phyloP scores from a whole-genome alignment of 2,113 vertebrate species.

The Brienomyrus longianalis region DNA sequence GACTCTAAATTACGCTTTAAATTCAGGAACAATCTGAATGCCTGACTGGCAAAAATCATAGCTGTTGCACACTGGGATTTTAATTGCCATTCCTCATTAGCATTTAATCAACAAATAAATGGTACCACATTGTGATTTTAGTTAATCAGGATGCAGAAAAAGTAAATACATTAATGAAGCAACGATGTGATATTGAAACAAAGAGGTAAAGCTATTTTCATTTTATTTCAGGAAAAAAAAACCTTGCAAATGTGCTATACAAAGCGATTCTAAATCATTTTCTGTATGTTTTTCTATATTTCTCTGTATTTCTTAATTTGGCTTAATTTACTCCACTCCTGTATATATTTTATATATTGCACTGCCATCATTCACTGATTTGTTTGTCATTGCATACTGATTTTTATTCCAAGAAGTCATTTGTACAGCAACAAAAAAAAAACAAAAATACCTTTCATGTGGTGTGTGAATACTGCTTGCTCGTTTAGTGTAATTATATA shows the following conservation, averaged over 20 bases:
- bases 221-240: neutral
- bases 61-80: neutral
- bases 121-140: conserved; percentile 1
- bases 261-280: neutral
- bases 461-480: neutral
- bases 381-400: neutral
- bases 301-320: neutral
- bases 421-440: neutral
- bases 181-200: neutral
- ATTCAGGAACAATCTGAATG: neutral
- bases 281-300: neutral
- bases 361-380: neutral
- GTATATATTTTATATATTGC: neutral
- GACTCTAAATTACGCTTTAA: neutral
- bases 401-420: neutral
- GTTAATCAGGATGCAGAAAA: neutral
- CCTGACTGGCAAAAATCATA: neutral
- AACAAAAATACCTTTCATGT: neutral
- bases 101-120: conserved; percentile 2
- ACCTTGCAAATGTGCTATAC: neutral
- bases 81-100: neutral
- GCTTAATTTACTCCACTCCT: neutral
- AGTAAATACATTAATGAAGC: neutral
- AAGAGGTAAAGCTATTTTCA: neutral
- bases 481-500: neutral